A percentile compares a stretch with the other conserved stretches of the same genome.
Evolutionary conservation across 2,888 invertebrate genomes (phyloP).

Genomic region (Aleiodes alternator): DNA sequence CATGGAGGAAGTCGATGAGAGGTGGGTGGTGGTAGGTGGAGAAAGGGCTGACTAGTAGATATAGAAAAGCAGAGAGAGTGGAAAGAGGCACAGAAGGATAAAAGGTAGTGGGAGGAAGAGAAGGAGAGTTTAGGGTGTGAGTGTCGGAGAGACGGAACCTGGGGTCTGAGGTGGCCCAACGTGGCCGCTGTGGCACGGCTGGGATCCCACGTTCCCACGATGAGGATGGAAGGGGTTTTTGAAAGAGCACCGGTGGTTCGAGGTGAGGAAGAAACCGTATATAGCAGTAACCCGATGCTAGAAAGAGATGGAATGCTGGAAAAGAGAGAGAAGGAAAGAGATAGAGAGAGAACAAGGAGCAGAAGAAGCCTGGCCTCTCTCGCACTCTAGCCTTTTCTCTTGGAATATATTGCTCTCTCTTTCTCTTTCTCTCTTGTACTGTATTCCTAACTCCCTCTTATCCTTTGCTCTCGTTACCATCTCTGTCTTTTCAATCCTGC

Average conservation of each 20-base stretch:
- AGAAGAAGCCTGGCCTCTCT: constrained; percentile 59
- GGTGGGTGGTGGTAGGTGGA: background rate
- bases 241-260: constrained; percentile 55
- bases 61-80: constrained; percentile 13
- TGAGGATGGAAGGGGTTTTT: constrained; percentile 64
- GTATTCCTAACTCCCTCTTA: constrained; percentile 44
- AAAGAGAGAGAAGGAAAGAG: constrained; percentile 10
- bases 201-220: constrained; percentile 69
- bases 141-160: constrained; percentile 52
- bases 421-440: constrained; percentile 41
- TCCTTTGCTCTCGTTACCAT: constrained; percentile 26
- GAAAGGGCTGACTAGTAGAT: background rate
- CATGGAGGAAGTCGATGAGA: background rate
- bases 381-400: constrained; percentile 29
- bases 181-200: constrained; percentile 73
- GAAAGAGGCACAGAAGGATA: constrained; percentile 17
- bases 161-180: constrained; percentile 73
- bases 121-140: constrained; percentile 38
- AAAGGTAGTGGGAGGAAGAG: background rate
- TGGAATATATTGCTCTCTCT: constrained; percentile 20
- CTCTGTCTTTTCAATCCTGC: constrained; percentile 30
- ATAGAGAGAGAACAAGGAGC: constrained; percentile 33
- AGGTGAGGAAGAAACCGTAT: constrained; percentile 61
- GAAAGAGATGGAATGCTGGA: background rate
- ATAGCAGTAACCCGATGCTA: constrained; percentile 29